phyloP scores from a whole-genome alignment of 2,797 vertebrate species.

The Momotus momota region DNA sequence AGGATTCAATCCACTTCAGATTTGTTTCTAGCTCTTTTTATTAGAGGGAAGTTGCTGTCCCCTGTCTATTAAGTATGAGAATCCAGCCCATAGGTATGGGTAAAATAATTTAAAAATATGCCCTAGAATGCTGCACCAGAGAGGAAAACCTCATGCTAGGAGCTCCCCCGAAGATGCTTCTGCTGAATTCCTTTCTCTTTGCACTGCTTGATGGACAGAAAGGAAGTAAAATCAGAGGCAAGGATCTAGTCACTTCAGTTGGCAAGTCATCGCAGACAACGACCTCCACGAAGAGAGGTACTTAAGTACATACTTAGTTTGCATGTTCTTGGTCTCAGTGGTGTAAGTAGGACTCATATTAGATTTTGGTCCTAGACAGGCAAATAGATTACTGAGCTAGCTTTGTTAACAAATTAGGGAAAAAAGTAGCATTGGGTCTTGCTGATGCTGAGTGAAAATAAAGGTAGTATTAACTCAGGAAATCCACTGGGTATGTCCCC shows the following conservation, averaged over 20 bases:
- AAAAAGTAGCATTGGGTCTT: neutral
- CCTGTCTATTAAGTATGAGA: neutral
- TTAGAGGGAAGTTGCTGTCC: neutral
- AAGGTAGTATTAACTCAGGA: neutral
- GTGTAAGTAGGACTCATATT: neutral
- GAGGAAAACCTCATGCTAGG: neutral
- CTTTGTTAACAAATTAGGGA: neutral
- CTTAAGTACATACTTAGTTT: neutral
- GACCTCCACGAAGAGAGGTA: neutral
- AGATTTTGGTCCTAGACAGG: neutral
- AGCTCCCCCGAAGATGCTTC: neutral
- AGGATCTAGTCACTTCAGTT: neutral
- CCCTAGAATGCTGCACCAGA: neutral
- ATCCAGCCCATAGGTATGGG: neutral
- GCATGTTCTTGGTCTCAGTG: neutral
- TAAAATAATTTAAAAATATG: neutral
- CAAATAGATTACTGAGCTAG: conserved; percentile 33
- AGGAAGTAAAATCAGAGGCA: neutral
- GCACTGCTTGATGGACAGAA: neutral
- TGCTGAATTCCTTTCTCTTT: neutral
- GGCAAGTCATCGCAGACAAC: neutral
- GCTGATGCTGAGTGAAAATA: conserved; percentile 43
- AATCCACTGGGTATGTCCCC: neutral
- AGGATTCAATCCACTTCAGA: neutral
- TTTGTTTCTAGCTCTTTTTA: neutral